Base-by-base conservation (phyloP, 2,888 invertebrate genomes). In the Diarsia mendica region DNA sequence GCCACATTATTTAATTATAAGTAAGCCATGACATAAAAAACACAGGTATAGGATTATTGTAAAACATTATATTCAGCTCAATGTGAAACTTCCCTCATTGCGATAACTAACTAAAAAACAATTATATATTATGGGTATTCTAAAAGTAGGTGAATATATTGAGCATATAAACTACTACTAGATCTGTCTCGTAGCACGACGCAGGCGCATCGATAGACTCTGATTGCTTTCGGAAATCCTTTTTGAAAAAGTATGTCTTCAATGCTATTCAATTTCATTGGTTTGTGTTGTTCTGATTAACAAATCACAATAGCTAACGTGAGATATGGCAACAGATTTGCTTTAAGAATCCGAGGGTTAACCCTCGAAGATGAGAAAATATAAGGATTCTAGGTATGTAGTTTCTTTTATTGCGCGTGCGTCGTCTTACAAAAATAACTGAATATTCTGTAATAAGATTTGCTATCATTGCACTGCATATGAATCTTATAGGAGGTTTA, bases 391-490 rank as follows among this genome's bases (percentile, higher is more conserved):
- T 75, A 39, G 1, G 39, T 75, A 39, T 8, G 39, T 39, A 8
- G 39, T 39, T 39, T 20, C 15, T 44, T 71, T 63, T 20, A 18
- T 51, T 53, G 48, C 18, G 15, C 48, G 23, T 46, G n/a, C 51
- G 51, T 53, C 48, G n/a, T 33, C 20, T 33, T 44, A 61, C 46
- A 44, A 28, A 53, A 53, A 48, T 53, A n/a, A 18, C n/a, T 23
- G 3, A 63, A n/a, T 75, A 44, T 44, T 64, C 9, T 80, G 9
- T 49, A 46, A 55, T 63, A 15, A 53, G 13, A 63, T 53, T 69
- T 61, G 63, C 23, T 44, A n/a, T 63, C 3, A 44, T 61, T n/a
- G 48, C 13, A 63, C 33, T 48, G 51, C 46, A 46, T 28, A 28
- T 0, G 18, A 67, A 51, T 69, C 44, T 20, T 48, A 39, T 20